Percentiles rank a stretch among this genome's conserved stretches.
These are phyloP conservation scores for Amiota minor DNA, from an alignment of 2,888 invertebrate species.

Conservation along the genomic window DNA sequence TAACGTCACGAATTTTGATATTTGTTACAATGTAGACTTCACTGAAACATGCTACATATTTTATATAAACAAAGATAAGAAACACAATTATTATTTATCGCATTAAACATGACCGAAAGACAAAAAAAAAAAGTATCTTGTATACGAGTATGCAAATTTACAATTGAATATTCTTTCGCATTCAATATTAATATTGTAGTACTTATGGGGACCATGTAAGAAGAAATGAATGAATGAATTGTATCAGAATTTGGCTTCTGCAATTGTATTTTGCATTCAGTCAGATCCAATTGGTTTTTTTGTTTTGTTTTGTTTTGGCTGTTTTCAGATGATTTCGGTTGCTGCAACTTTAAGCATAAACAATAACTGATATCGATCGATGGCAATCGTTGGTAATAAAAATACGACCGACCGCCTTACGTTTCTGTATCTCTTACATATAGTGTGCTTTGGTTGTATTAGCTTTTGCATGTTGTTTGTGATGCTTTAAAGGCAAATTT, in stretches of 20 bases:
- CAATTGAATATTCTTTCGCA: not conserved
- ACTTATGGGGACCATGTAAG: too few species aligned
- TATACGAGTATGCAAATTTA: conserved; percentile 17
- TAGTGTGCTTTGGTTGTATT: not conserved
- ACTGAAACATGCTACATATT: too few species aligned
- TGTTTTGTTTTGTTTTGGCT: conserved; percentile 4
- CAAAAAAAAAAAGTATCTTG: not conserved
- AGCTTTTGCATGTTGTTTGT: too few species aligned
- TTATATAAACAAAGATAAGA: not conserved
- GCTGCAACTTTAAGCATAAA: conserved; percentile 23
- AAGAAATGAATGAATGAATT: too few species aligned
- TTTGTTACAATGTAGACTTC: too few species aligned
- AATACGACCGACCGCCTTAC: not conserved
- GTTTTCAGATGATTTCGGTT: not conserved
- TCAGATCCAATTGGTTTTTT: not conserved
- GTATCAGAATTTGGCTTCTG: too few species aligned
- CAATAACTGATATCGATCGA: conserved; percentile 30
- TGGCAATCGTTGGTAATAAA: conserved; percentile 1
- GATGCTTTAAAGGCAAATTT: too few species aligned
- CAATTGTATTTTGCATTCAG: too few species aligned
- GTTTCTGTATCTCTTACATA: too few species aligned
- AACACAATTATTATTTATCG: conserved; percentile 29
- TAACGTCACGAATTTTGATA: too few species aligned
- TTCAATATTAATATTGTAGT: too few species aligned
- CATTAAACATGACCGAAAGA: not conserved